phyloP scores from a whole-genome alignment of 2,888 invertebrate species.

The Aethes cnicana region DNA sequence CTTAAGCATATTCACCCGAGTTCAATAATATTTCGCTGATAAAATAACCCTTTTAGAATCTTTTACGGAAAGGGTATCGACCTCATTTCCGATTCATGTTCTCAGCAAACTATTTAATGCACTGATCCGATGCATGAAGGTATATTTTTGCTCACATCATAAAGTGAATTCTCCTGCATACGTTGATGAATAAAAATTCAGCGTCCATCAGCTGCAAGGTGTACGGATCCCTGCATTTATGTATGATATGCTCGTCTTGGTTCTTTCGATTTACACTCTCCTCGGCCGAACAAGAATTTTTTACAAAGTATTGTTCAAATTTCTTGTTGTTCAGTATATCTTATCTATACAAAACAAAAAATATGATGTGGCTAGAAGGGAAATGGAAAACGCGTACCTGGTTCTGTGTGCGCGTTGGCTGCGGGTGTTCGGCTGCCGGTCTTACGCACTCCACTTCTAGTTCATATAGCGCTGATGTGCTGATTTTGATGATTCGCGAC shows the following conservation, averaged over 20 bases:
- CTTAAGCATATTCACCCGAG: not conserved
- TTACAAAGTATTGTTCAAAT: constrained; percentile 29
- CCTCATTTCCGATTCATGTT: not conserved
- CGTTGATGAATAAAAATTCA: constrained; percentile 17
- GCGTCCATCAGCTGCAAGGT: constrained; percentile 24
- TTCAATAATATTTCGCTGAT: not conserved
- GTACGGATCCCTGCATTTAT: constrained; percentile 18
- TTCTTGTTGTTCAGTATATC: too few relatives aligned
- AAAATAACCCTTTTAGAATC: constrained; percentile 1
- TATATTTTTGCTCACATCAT: constrained; percentile 2
- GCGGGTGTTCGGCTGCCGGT: too few relatives aligned
- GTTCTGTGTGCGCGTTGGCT: too few relatives aligned
- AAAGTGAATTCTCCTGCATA: constrained; percentile 5
- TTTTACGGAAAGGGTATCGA: constrained; percentile 4
- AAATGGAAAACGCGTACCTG: too few relatives aligned
- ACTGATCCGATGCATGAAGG: constrained; percentile 1
- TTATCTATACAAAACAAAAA: too few relatives aligned
- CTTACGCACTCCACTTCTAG: too few relatives aligned
- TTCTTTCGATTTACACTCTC: constrained; percentile 26
- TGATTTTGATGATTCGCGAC: too few relatives aligned
- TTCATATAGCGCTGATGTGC: too few relatives aligned
- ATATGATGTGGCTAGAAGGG: too few relatives aligned
- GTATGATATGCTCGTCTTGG: constrained; percentile 20
- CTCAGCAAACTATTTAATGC: constrained; percentile 9
- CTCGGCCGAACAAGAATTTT: constrained; percentile 22